Evolutionary conservation across 2,888 invertebrate species (phyloP).

Genomic region (Chelonus formosanus): DNA sequence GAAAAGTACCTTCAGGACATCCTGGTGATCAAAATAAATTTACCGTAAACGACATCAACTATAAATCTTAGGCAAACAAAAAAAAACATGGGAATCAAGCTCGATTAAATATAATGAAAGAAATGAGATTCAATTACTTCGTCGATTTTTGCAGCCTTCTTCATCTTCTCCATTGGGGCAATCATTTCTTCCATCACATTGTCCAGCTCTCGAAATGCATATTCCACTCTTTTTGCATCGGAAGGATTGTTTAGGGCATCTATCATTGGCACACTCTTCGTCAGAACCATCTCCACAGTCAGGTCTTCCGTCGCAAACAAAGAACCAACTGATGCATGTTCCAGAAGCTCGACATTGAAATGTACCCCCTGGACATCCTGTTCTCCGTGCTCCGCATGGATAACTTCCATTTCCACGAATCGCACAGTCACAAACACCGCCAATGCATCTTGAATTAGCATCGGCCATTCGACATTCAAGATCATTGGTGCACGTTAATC

Average conservation of each 20-base stretch:
- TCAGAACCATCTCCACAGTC: conserved; percentile 90
- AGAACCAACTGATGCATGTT: conserved; percentile 91
- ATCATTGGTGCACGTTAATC: conserved; percentile 78
- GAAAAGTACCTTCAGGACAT: conserved; percentile 85
- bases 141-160: conserved; percentile 71
- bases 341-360: conserved; percentile 89
- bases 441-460: conserved; percentile 77
- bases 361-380: conserved; percentile 85
- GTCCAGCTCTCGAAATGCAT: conserved; percentile 81
- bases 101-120: conserved; percentile 1
- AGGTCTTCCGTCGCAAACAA: conserved; percentile 86
- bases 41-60: no score
- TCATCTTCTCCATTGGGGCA: conserved; percentile 83
- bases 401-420: conserved; percentile 66
- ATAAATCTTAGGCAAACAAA: background rate
- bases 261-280: conserved; percentile 76
- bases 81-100: background rate
- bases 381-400: conserved; percentile 76
- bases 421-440: conserved; percentile 82
- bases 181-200: conserved; percentile 83
- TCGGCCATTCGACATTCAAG: conserved; percentile 84
- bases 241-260: conserved; percentile 78
- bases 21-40: conserved; percentile 54
- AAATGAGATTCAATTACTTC: conserved; percentile 66
- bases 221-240: conserved; percentile 73